Evolutionary conservation across 2,888 invertebrate genomes (phyloP).

Genomic region (Corythucha ciliata): DNA sequence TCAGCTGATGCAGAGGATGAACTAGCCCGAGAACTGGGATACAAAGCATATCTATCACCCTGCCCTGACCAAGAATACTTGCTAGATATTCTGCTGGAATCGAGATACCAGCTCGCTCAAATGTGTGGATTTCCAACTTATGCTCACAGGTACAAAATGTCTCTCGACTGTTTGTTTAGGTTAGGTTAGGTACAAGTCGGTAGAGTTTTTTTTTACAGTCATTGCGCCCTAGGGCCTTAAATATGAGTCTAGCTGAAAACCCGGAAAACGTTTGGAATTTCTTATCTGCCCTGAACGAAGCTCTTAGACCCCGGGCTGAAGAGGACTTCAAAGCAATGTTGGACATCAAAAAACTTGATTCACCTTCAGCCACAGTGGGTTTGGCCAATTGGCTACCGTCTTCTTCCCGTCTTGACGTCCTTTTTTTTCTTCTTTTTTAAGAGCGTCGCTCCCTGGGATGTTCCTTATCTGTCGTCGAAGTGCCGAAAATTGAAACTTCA

Average conservation of each 20-base stretch:
- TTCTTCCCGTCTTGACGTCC: neutral
- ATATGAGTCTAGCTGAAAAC: slow-evolving; percentile 74
- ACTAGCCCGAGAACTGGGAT: slow-evolving; percentile 75
- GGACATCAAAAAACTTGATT: slow-evolving; percentile 44
- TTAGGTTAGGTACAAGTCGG: neutral
- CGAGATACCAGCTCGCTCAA: slow-evolving; percentile 68
- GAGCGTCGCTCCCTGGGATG: slow-evolving; percentile 61
- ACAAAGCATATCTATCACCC: slow-evolving; percentile 72
- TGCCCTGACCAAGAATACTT: slow-evolving; percentile 65
- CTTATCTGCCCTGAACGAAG: slow-evolving; percentile 62
- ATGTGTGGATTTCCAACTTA: slow-evolving; percentile 85
- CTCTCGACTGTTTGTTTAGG: neutral
- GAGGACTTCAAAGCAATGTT: slow-evolving; percentile 69
- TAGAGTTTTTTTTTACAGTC: neutral
- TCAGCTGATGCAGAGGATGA: slow-evolving; percentile 74
- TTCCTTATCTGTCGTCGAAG: slow-evolving; percentile 70
- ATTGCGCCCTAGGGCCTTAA: slow-evolving; percentile 56
- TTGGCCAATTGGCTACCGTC: neutral
- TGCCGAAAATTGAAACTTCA: slow-evolving; percentile 62
- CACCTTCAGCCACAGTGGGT: slow-evolving; percentile 21
- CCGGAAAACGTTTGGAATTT: slow-evolving; percentile 72
- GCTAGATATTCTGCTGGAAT: slow-evolving; percentile 59
- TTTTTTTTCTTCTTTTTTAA: slow-evolving; percentile 16
- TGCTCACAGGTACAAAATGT: slow-evolving; percentile 54
- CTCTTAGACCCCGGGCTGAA: slow-evolving; percentile 58